These are phyloP conservation scores for Rissa tridactyla DNA, from an alignment of 2,113 vertebrate species.

Conservation along the genomic window DNA sequence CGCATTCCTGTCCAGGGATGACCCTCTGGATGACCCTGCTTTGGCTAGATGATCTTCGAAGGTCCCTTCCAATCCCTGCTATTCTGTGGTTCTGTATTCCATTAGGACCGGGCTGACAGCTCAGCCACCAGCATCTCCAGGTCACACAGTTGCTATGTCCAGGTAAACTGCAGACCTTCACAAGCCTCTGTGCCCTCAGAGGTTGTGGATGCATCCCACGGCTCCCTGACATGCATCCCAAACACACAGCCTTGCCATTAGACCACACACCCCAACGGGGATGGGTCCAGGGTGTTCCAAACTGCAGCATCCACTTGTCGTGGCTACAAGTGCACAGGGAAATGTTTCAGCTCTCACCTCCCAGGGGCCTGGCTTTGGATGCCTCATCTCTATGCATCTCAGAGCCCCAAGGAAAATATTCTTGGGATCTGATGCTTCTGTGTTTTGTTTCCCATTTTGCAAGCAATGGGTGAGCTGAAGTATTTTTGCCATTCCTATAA, in stretches of 20 bases:
- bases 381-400: background rate
- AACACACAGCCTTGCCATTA: background rate
- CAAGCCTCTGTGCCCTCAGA: background rate
- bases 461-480: background rate
- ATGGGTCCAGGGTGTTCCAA: too few species aligned
- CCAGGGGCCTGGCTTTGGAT: background rate
- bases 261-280: accelerated
- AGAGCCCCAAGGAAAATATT: background rate
- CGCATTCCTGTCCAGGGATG: too few species aligned
- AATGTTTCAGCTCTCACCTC: background rate
- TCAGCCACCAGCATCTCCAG: background rate
- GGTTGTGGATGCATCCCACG: background rate
- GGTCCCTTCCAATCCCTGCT: too few species aligned
- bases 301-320: accelerated
- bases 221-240: background rate
- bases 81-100: too few species aligned
- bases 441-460: background rate
- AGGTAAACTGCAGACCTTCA: background rate
- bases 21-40: too few species aligned
- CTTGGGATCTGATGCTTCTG: background rate
- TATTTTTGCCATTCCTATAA: background rate
- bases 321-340: background rate
- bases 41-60: too few species aligned
- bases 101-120: background rate
- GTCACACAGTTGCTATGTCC: background rate